Base-by-base conservation (phyloP, 2,797 vertebrate species). In the Parotocinclus haroldoi region DNA sequence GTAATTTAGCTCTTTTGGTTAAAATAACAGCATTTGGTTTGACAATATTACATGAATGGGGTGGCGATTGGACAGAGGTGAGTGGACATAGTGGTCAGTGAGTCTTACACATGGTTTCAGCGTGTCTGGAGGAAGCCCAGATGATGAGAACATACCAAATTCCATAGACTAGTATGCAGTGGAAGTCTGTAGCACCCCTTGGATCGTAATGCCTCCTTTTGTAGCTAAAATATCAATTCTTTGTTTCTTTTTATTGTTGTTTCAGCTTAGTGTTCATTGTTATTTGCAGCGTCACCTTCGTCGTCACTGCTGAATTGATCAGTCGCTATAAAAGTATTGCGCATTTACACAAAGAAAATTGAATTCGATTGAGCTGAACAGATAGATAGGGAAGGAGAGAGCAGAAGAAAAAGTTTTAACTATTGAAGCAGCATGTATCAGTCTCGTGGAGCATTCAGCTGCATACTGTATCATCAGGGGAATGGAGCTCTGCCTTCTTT, bases 351-450 rank as follows among this genome's bases (percentile, higher is more conserved):
- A 12, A 36, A 45, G 13, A 52, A 45, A 39, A 39, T 39, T 42
- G 12, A n/a, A 42, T 42, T 13, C 9, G 51, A 13, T 39, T 48
- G 16, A 54, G 40, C 9, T 27, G n/a, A 37, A 9, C 49, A 57
- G 65, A 44, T 48, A 38, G 16, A 36, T 12, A 14, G 12, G 7
- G 36, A 9, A 13, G 39, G 10, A 19, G 36, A 55, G 13, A 18
- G 9, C 48, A 39, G 17, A 55, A 37, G 42, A 46, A 49, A 60
- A 69, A 42, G 6, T 51, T 57, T 78, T 18, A 11, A 46, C 9
- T 7, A 79, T 82, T 76, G 75, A 77, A 79, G 79, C 78, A 74
- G 62, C 72, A 71, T 27, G 27, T 76, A 69, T 74, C 64, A 17
- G 58, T 66, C 78, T 76, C 72, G n/a, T 9, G 49, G 58, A 76